Percentiles rank a stretch among this genome's conserved stretches.
phyloP scores from a whole-genome alignment of 2,113 vertebrate genomes.

The Poicephalus gulielmi region DNA sequence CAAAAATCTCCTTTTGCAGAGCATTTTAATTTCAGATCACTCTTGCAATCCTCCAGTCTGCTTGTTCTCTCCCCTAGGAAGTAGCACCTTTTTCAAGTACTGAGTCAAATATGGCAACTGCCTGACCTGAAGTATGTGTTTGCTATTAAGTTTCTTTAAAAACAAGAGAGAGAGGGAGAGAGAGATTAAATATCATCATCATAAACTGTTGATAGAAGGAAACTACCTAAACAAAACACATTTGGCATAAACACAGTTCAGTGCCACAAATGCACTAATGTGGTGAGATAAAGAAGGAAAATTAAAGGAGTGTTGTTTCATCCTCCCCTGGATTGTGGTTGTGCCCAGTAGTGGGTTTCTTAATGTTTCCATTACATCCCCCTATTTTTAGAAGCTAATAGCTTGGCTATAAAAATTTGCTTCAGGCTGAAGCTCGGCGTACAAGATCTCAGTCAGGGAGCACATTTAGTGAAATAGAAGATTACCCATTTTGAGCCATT shows the following conservation, averaged over 20 bases:
- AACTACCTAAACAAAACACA: not conserved
- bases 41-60: not conserved
- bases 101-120: not conserved
- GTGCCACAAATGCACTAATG: not conserved
- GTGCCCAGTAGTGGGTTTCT: slow-evolving; percentile 46
- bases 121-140: slow-evolving; percentile 12
- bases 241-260: not conserved
- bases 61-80: not conserved
- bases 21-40: slow-evolving; percentile 37
- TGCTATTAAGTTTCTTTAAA: slow-evolving; percentile 6
- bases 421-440: slow-evolving; percentile 66
- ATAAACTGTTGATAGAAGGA: not conserved
- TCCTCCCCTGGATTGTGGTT: slow-evolving; percentile 15
- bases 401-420: slow-evolving; percentile 70
- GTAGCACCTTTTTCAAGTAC: not conserved
- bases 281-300: not conserved
- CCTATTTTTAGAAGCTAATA: slow-evolving; percentile 78
- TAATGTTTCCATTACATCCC: slow-evolving; percentile 66
- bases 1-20: not conserved
- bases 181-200: not conserved
- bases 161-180: not conserved
- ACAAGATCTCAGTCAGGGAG: slow-evolving; percentile 63
- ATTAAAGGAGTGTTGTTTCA: not conserved
- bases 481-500: slow-evolving; percentile 50
- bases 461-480: slow-evolving; percentile 72